Evolutionary conservation across 2,888 invertebrate species (phyloP), one percentile per base, ranked within the genome.

Genomic region (Horisme vitalbata): DNA sequence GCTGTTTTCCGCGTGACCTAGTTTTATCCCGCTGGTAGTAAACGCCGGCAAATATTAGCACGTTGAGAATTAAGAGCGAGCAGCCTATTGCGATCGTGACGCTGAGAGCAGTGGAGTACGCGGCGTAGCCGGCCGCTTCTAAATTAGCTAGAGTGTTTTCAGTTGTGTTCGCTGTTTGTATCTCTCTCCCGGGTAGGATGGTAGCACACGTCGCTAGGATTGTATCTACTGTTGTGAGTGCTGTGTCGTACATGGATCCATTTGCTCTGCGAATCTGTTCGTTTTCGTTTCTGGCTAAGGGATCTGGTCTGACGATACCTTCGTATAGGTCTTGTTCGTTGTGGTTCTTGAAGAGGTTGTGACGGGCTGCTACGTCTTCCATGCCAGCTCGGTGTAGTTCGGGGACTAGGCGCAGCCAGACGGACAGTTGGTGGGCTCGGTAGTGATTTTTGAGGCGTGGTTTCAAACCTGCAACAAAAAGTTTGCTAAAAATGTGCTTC

Each of bases 371-470:
- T 5, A 95, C 96, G 78, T 96, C 96, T 68, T 96, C 96, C 95
- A 96, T 96, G 2, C 96, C 96, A 0, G 95, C 94, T 39, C 96
- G 91, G 75, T 96, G 96, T 0, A 96, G 91, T 77, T 98, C 97
- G 0, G 98, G 98, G 32, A 99, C 95, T 4, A 98, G 92, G 4
- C 98, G 94, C 5, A 98, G 85, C 99, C 99, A 99, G 30, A 98
- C 96, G 32, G 98, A 97, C 35, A 98, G 91, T 75, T 98, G 97
- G 82, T 98, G 97, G 1, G 98, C 97, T 34, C 98, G 92, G 86
- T 96, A 98, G 87, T 98, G 98, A 77, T 97, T 97, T 75, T 96
- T 96, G 84, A 97, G 93, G 51, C 95, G 93, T 0, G 97, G 96
- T 73, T 97, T 97, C 92, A 95, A 93, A 60, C 97, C 98, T 98